phyloP scores from a whole-genome alignment of 2,797 vertebrate genomes.

The Anableps anableps region DNA sequence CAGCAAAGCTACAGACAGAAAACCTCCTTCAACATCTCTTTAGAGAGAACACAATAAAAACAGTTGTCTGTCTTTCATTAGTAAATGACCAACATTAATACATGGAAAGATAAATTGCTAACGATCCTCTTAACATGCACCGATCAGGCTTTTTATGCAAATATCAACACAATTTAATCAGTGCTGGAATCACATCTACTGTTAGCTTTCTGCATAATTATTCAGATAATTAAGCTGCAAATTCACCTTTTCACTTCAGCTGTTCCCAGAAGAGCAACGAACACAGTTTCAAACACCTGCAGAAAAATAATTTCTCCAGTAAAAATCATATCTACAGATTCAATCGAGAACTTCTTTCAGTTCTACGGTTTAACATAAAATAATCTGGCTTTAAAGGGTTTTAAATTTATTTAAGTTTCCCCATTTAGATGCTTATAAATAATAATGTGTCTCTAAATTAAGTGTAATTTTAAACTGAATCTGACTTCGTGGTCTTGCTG shows the following conservation, averaged over 20 bases:
- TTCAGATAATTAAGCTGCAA: constrained; percentile 1
- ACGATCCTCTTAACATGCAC: constrained; percentile 2
- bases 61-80: constrained; percentile 1
- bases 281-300: background rate
- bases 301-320: background rate
- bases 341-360: background rate
- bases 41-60: constrained; percentile 25
- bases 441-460: background rate
- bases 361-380: background rate
- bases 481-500: background rate
- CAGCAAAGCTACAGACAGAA: constrained; percentile 12
- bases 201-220: constrained; percentile 13
- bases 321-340: background rate
- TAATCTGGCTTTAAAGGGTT: background rate
- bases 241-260: background rate
- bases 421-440: background rate
- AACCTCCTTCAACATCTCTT: constrained; percentile 15
- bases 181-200: background rate
- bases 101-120: background rate
- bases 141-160: background rate
- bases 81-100: background rate
- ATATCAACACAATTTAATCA: constrained; percentile 13
- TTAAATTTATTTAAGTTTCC: background rate
- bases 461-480: background rate
- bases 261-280: background rate